These are phyloP conservation scores for Suncus etruscus DNA, from an alignment of 2,113 vertebrate species.

Conservation along the genomic window DNA sequence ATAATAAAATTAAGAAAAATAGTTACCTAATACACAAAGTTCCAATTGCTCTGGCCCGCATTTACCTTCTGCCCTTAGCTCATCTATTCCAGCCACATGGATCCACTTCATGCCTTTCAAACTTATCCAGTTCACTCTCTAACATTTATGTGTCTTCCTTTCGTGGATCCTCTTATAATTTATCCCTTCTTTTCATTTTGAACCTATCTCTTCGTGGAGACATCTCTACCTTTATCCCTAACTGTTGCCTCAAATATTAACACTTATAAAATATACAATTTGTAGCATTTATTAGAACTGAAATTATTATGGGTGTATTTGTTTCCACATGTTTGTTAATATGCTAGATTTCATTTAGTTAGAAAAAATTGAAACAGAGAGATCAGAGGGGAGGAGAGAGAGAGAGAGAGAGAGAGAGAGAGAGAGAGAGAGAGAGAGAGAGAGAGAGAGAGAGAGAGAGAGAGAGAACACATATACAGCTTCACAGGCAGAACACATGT, in stretches of 20 bases:
- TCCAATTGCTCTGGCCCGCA: too few relatives aligned
- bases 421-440: too few relatives aligned
- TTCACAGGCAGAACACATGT: too few relatives aligned
- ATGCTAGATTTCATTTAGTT: background rate
- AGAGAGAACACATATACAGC: too few relatives aligned
- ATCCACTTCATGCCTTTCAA: background rate
- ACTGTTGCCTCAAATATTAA: conserved; percentile 12
- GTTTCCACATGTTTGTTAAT: background rate
- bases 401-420: too few relatives aligned
- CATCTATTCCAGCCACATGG: background rate
- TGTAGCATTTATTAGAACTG: conserved; percentile 15
- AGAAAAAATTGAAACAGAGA: too few relatives aligned
- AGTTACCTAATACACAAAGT: background rate
- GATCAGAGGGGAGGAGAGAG: too few relatives aligned
- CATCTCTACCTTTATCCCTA: background rate
- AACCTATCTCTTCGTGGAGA: background rate
- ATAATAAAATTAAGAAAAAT: too few relatives aligned
- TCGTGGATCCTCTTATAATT: background rate
- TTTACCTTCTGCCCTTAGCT: background rate
- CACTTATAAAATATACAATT: background rate
- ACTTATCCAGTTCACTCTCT: background rate
- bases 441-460: too few relatives aligned
- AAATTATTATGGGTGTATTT: conserved; percentile 10
- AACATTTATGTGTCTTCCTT: background rate
- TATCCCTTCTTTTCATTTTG: background rate